phyloP scores from a whole-genome alignment of 2,113 vertebrate genomes.

The Talpa occidentalis region DNA sequence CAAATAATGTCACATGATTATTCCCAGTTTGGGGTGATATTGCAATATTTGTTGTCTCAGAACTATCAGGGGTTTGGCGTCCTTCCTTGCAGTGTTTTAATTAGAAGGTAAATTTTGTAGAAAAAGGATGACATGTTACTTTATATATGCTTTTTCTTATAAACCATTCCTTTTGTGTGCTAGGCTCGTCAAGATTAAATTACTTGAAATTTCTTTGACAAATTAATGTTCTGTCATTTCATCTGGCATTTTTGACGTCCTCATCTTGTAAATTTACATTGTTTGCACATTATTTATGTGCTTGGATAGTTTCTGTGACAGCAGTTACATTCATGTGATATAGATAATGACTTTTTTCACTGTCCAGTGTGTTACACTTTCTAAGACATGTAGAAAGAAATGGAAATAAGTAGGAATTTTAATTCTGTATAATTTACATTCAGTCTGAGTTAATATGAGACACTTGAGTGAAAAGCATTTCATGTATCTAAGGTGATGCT shows the following conservation, averaged over 20 bases:
- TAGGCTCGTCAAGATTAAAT: not conserved
- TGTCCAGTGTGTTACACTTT: not conserved
- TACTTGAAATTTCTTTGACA: not conserved
- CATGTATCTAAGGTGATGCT: not conserved
- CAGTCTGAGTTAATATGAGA: not conserved
- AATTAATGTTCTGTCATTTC: not conserved
- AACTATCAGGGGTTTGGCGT: not conserved
- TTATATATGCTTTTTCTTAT: not conserved
- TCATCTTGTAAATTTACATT: not conserved
- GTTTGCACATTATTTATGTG: not conserved
- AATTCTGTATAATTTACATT: not conserved
- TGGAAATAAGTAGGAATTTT: not conserved
- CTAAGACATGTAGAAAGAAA: not conserved
- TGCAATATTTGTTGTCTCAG: conserved; percentile 8
- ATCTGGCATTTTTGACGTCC: conserved; percentile 1
- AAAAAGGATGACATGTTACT: not conserved
- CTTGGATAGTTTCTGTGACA: not conserved
- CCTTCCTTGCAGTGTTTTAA: conserved; percentile 16
- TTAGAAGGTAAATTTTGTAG: not conserved
- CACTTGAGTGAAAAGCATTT: not conserved
- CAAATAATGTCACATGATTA: not conserved
- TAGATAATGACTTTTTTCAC: not conserved
- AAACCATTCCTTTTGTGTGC: not conserved
- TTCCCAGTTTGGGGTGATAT: not conserved
- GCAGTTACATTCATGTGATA: not conserved